Evolutionary conservation across 1,140 invertebrate genomes (phyloP).

Genomic region (Procambarus clarkii): DNA sequence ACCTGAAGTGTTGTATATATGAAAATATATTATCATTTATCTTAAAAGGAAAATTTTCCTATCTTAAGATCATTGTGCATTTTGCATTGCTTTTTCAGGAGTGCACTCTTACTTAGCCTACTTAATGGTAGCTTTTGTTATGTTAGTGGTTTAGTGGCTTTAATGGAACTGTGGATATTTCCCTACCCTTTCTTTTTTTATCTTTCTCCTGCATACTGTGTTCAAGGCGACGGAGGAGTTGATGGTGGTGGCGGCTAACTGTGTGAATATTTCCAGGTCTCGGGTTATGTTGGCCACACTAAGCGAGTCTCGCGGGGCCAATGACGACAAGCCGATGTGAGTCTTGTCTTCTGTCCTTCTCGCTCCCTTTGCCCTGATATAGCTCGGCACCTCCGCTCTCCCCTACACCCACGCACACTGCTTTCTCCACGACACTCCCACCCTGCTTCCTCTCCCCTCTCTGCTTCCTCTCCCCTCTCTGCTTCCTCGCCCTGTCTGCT

Average conservation of each 20-base stretch:
- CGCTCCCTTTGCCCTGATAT: background rate
- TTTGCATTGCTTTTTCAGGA: background rate
- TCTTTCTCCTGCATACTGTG: background rate
- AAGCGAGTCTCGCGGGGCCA: conserved; percentile 70
- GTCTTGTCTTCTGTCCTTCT: conserved; percentile 37
- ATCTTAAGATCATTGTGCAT: background rate
- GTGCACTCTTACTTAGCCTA: background rate
- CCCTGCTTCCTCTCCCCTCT: background rate
- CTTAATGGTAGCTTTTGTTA: background rate
- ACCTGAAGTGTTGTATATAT: background rate
- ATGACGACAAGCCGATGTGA: conserved; percentile 72
- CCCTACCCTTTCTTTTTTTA: background rate
- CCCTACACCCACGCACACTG: background rate
- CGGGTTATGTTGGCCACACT: conserved; percentile 72
- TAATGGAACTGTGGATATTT: background rate
- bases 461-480: background rate
- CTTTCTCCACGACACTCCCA: background rate
- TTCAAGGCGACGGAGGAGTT: conserved; percentile 30
- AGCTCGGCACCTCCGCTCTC: background rate
- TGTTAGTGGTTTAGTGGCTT: background rate
- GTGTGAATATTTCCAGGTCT: conserved; percentile 70
- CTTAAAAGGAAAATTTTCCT: background rate
- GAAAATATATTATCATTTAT: background rate
- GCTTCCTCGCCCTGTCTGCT: background rate
- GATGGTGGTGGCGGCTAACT: conserved; percentile 53